Base-by-base conservation (phyloP, 2,113 vertebrate genomes). In the Cygnus atratus region DNA sequence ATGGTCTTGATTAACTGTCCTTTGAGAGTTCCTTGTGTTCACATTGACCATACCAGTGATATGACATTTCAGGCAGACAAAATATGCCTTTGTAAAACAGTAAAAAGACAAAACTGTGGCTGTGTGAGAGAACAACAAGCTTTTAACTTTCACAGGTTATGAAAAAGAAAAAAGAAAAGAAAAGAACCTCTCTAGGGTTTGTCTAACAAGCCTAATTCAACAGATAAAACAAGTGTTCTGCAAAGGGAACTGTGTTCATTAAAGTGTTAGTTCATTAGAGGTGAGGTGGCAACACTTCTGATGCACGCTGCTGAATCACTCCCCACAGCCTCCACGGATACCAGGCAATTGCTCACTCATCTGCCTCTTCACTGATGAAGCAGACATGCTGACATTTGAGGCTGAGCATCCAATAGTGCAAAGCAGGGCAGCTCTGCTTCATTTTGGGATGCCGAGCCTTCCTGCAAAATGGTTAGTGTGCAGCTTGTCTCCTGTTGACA, bases 171-270 rank as follows among this genome's bases (percentile, higher is more conserved):
- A 39, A 21, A 71, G 68, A 74, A 28, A 16, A 39, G 13, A 35
- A 62, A 2, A 52, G 55, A 52, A 6, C 4, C 39, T 81, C 70
- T 79, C 52, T 41, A 39, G 44, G 54, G 5, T 85, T 94, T 43
- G 19, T 72, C 84, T 94, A 87, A 96, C 44, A 84, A 96, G 92
- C 70, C 44, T 87, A 84, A 92, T 90, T 90, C 68, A 93, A 86
- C 54, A 94, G 76, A 83, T 48, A 78, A 84, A 94, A 39, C 9
- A 73, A 88, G 72, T 11, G 15, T 54, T 75, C 41, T 39, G 19
- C n/a, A 20, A 77, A 65, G 52, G 74, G 79, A 76, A 58, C 21
- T 62, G 73, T 48, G 12, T 77, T 97, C 65, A 15, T 71, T 54
- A 54, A 75, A 2, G 5, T 6, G 44, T 13, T 62, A 26, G 87